These are phyloP conservation scores for Eledone cirrhosa DNA, from an alignment of 2,888 invertebrate genomes.

Conservation along the genomic window DNA sequence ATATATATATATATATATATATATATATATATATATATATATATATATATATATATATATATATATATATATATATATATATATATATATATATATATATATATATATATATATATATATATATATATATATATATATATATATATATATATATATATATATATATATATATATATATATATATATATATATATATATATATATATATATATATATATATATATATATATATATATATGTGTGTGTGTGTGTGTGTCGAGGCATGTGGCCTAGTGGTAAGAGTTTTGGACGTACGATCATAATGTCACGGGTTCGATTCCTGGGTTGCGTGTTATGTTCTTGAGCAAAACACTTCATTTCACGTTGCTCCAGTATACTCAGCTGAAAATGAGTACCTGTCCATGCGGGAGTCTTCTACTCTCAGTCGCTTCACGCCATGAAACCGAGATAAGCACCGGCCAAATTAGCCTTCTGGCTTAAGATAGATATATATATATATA, in stretches of 20 bases:
- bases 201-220: not conserved
- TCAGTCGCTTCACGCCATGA: no score
- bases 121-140: not conserved
- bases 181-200: not conserved
- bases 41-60: not conserved
- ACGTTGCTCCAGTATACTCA: no score
- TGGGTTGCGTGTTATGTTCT: no score
- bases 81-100: not conserved
- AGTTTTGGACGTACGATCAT: no score
- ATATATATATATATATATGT: not conserved
- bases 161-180: not conserved
- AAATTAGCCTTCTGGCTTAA: no score
- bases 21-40: not conserved
- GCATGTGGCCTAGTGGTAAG: no score
- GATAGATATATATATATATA: no score
- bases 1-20: conserved; percentile 6
- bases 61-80: not conserved
- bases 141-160: not conserved
- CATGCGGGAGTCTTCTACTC: no score
- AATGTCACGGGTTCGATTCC: no score
- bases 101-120: not conserved
- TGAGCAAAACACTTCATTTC: no score
- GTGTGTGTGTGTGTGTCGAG: not conserved
- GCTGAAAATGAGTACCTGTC: no score
- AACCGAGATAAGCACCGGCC: no score